Conservation (phyloP, 2,888 invertebrate genomes). For the Thymelicus sylvestris region DNA sequence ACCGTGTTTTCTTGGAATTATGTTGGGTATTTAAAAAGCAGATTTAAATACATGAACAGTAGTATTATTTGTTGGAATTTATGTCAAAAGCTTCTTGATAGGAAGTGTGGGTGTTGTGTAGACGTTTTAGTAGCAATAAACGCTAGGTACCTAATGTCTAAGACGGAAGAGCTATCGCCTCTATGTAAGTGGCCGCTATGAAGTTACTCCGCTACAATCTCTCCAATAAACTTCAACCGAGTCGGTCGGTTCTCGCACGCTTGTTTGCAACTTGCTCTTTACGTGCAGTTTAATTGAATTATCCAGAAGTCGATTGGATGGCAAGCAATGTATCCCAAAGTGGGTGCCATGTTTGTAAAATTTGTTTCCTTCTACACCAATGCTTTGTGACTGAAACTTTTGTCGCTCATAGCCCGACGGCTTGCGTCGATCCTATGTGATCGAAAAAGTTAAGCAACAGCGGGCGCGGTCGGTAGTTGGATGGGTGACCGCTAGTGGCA, state of each 20-base stretch:
- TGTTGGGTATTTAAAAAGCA: no score
- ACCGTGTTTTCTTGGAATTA: no score
- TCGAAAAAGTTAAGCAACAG: no score
- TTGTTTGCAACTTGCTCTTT: conserved; percentile 79
- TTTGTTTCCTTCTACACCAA: neutral
- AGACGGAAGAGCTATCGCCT: conserved; percentile 28
- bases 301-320: conserved; percentile 77
- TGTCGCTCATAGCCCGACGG: no score
- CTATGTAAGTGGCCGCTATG: conserved; percentile 44
- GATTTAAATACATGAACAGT: no score
- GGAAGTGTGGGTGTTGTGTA: neutral
- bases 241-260: conserved; percentile 65
- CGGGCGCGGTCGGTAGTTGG: no score
- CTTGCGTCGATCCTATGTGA: no score
- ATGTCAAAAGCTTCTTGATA: no score
- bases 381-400: no score
- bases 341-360: neutral
- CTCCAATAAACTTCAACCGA: conserved; percentile 57
- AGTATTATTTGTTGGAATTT: no score
- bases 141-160: conserved; percentile 26
- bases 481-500: no score
- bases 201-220: conserved; percentile 69
- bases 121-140: conserved; percentile 13
- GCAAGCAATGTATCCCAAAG: conserved; percentile 53
- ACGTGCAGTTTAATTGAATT: conserved; percentile 79